These are phyloP conservation scores for Parthenolecanium corni DNA, from an alignment of 2,888 invertebrate genomes.

Conservation along the genomic window DNA sequence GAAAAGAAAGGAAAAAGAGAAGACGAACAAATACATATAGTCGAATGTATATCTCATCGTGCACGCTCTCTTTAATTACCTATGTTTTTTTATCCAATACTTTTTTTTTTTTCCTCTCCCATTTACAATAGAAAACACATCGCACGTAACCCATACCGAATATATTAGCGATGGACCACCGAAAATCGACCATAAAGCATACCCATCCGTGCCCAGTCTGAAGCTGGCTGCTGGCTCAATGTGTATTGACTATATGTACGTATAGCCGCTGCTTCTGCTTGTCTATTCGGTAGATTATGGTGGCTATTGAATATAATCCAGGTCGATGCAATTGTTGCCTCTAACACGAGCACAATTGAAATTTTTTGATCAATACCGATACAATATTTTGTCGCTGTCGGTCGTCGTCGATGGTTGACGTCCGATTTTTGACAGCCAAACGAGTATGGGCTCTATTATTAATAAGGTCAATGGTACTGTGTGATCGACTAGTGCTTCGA, in stretches of 20 bases:
- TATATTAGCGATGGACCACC: no score
- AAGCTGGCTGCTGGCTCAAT: no score
- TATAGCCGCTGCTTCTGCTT: not conserved
- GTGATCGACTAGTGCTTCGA: no score
- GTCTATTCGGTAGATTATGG: not conserved
- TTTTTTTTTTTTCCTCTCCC: not conserved
- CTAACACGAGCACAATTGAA: no score
- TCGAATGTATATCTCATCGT: not conserved
- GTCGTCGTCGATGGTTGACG: no score
- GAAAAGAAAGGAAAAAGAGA: not conserved
- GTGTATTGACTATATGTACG: not conserved
- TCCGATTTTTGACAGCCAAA: no score
- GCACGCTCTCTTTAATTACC: conserved; percentile 13
- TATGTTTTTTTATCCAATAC: conserved; percentile 9
- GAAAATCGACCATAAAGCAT: no score
- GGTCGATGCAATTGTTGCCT: not conserved
- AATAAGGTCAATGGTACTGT: no score
- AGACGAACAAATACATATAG: not conserved
- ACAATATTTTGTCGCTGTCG: no score
- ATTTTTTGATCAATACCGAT: no score
- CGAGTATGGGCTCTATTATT: no score
- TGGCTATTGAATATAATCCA: not conserved
- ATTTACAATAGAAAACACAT: not conserved
- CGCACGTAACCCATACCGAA: conserved; percentile 2
- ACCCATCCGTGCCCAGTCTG: no score